Conservation (phyloP, 92 coral and sea anemone species). For the Palythoa grandis region DNA sequence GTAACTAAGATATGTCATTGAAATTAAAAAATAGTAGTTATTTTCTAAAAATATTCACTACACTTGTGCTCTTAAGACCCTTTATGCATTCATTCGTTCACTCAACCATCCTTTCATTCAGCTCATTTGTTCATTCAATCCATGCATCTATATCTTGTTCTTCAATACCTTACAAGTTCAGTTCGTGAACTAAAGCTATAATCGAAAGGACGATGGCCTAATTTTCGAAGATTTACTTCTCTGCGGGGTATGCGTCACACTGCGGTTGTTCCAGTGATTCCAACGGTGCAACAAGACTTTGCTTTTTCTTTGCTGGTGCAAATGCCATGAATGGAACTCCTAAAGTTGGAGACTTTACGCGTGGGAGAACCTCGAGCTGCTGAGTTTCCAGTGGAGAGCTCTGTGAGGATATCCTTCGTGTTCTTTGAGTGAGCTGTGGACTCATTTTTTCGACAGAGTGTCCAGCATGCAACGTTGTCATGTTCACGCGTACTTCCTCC, state of each 20-base stretch:
- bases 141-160: too few species aligned
- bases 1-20: too few species aligned
- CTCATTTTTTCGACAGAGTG: neutral
- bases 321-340: neutral
- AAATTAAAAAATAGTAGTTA: too few species aligned
- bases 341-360: constrained; percentile 5
- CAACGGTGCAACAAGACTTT: constrained; percentile 2
- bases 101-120: too few species aligned
- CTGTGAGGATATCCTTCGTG: neutral
- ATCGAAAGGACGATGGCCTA: neutral
- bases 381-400: neutral
- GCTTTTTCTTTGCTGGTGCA: neutral
- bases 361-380: neutral
- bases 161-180: too few species aligned
- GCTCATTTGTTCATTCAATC: too few species aligned
- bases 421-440: neutral
- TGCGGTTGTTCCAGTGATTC: neutral
- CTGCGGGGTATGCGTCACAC: neutral
- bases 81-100: too few species aligned
- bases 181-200: too few species aligned
- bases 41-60: too few species aligned
- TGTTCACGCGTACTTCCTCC: neutral
- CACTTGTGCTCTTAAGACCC: too few species aligned
- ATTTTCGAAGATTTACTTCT: neutral
- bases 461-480: constrained; percentile 4